A percentile compares a stretch with the other conserved stretches of the same genome.
Conservation (phyloP, 1,140 invertebrate genomes). For the Tachypleus tridentatus region DNA sequence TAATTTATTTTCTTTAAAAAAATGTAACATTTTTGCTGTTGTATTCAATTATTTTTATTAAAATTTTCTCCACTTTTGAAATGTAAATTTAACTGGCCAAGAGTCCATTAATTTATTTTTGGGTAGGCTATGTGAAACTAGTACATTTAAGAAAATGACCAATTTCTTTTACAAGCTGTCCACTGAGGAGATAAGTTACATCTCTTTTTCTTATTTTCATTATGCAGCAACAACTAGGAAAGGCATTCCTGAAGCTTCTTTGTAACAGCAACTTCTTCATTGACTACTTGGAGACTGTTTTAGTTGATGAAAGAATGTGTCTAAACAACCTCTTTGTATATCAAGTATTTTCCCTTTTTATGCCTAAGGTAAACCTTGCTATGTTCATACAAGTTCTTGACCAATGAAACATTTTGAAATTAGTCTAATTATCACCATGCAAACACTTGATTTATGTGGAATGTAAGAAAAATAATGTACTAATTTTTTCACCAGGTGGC, state of each 20-base stretch:
- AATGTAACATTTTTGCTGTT: too few species aligned
- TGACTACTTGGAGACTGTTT: slow-evolving; percentile 67
- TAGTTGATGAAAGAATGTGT: slow-evolving; percentile 63
- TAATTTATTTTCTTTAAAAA: too few species aligned
- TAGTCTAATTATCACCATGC: not conserved
- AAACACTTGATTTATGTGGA: not conserved
- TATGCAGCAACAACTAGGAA: slow-evolving; percentile 45
- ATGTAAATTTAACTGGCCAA: too few species aligned
- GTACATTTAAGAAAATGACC: too few species aligned
- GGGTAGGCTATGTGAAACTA: too few species aligned
- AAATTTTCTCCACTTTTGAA: too few species aligned
- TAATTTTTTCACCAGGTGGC: slow-evolving; percentile 28
- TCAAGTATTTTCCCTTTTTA: slow-evolving; percentile 65
- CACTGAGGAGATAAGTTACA: too few species aligned
- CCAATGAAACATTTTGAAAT: not conserved
- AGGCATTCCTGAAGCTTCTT: slow-evolving; percentile 61
- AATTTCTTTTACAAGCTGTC: too few species aligned
- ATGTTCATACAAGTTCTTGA: not conserved
- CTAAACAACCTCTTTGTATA: slow-evolving; percentile 63
- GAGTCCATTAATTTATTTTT: too few species aligned
- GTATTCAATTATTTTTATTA: too few species aligned
- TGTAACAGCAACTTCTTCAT: slow-evolving; percentile 62
- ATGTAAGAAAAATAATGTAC: not conserved
- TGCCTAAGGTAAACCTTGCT: slow-evolving; percentile 51
- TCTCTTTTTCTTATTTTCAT: too few species aligned